These are phyloP conservation scores for Athene noctua DNA, from an alignment of 2,113 vertebrate genomes.

Conservation along the genomic window DNA sequence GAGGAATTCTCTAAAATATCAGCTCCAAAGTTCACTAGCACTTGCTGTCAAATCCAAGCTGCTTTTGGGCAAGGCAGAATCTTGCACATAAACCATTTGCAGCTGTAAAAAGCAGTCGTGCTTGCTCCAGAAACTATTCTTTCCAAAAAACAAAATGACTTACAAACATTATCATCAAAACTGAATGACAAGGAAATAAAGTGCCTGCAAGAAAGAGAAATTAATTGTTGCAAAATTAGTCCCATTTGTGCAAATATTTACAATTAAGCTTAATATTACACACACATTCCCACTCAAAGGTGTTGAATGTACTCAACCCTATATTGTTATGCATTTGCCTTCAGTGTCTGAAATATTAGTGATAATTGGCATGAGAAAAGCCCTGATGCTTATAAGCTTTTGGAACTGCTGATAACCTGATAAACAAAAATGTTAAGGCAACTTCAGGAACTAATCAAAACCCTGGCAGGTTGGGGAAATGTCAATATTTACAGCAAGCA, in stretches of 20 bases:
- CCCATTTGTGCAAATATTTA: constrained; percentile 25
- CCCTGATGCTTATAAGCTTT: constrained; percentile 30
- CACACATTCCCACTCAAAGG: not conserved
- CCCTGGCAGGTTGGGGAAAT: constrained; percentile 55
- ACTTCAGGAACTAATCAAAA: constrained; percentile 63
- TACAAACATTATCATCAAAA: not conserved
- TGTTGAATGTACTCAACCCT: not conserved
- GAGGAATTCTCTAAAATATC: constrained; percentile 16
- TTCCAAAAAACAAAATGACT: constrained; percentile 13
- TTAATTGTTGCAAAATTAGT: not conserved
- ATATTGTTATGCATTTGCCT: not conserved
- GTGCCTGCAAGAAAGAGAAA: not conserved
- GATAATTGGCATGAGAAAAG: constrained; percentile 12
- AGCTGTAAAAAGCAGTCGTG: constrained; percentile 9
- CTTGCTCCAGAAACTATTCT: constrained; percentile 6
- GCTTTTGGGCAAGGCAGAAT: constrained; percentile 22
- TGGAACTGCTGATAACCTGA: constrained; percentile 48
- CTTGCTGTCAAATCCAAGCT: constrained; percentile 31
- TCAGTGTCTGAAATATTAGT: not conserved
- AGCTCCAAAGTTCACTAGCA: constrained; percentile 24
- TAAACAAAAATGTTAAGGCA: constrained; percentile 64
- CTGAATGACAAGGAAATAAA: not conserved
- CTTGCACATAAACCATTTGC: constrained; percentile 13
- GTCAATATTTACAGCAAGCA: constrained; percentile 75
- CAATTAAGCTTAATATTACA: not conserved